Evolutionary conservation across 2,113 vertebrate species (phyloP).

Genomic region (Pteronura brasiliensis): DNA sequence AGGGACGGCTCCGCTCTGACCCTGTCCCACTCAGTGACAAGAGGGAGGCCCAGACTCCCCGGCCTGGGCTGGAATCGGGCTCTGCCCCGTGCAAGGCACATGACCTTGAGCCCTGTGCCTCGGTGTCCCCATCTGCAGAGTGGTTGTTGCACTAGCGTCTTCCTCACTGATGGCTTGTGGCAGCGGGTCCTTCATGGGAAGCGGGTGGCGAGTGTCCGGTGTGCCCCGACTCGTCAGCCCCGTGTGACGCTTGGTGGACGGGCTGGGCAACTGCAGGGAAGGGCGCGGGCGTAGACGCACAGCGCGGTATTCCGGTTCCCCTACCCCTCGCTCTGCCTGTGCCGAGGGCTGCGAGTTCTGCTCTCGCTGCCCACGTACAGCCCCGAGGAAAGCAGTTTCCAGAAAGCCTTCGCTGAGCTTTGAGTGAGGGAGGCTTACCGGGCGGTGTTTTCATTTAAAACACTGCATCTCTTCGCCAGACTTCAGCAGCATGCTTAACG

Average conservation of each 20-base stretch:
- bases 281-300: too few relatives aligned
- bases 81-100: not conserved
- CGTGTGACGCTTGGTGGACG: not conserved
- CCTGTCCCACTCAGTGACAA: fast-evolving
- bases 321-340: not conserved
- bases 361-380: too few relatives aligned
- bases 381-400: too few relatives aligned
- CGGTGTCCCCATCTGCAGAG: not conserved
- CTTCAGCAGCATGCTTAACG: fast-evolving
- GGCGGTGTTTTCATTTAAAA: not conserved
- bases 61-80: not conserved
- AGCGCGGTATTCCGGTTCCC: too few relatives aligned
- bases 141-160: fast-evolving
- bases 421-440: too few relatives aligned
- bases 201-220: not conserved
- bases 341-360: not conserved
- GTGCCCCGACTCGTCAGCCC: not conserved
- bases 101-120: fast-evolving
- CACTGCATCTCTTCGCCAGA: not conserved
- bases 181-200: fast-evolving
- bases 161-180: fast-evolving
- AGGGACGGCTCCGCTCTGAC: not conserved
- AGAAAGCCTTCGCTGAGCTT: not conserved
- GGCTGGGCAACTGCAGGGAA: fast-evolving
- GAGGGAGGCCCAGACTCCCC: not conserved